Conservation (phyloP, 2,113 vertebrate genomes). For the Callaeas wilsoni region DNA sequence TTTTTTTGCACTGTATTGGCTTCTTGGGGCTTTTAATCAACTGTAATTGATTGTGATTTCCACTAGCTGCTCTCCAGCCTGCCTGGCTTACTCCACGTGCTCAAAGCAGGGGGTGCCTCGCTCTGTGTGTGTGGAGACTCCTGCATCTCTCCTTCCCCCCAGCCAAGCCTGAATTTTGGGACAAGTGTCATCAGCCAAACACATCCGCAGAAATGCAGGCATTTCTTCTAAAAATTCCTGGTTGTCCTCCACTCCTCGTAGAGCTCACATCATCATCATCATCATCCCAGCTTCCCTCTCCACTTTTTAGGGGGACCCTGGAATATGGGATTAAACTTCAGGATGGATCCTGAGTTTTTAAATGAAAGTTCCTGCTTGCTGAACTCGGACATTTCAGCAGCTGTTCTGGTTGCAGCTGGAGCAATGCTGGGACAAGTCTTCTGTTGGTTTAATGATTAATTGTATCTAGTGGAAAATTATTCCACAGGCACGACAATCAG, state of each 20-base stretch:
- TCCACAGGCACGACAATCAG: constrained; percentile 24
- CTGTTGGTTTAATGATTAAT: constrained; percentile 35
- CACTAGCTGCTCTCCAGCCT: background rate
- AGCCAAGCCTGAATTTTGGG: accelerated
- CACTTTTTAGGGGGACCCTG: accelerated
- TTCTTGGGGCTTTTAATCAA: constrained; percentile 38
- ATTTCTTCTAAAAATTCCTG: background rate
- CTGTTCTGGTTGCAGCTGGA: background rate
- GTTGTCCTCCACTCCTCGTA: background rate
- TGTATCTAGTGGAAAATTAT: background rate
- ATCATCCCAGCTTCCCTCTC: background rate
- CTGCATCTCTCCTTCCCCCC: background rate
- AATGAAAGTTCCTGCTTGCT: background rate
- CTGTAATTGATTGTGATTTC: constrained; percentile 7
- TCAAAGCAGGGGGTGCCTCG: background rate
- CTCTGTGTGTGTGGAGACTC: accelerated
- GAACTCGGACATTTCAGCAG: background rate
- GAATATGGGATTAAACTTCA: background rate
- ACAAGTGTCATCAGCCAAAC: background rate
- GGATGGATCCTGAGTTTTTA: background rate
- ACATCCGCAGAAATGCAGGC: background rate
- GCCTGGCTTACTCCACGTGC: background rate
- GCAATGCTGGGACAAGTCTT: background rate
- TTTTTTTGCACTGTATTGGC: constrained; percentile 2
- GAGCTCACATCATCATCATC: accelerated